Percentiles rank a stretch among this genome's conserved stretches.
Evolutionary conservation across 2,888 invertebrate species (phyloP).

Genomic region (Synanthedon myopaeformis): DNA sequence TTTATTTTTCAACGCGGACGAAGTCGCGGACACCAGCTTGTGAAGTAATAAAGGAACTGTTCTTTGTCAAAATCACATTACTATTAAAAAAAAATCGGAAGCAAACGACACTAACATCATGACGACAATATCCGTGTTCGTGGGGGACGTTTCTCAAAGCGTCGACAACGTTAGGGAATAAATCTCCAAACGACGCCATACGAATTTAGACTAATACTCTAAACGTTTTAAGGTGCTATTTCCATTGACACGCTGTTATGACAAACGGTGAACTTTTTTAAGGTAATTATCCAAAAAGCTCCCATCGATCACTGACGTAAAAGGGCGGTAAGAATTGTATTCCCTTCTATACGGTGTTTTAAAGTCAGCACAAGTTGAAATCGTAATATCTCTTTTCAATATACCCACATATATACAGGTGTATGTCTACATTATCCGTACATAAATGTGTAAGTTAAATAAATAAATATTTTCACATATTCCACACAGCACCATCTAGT

Average conservation of each 20-base stretch:
- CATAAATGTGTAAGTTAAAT: no score
- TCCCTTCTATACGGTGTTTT: not conserved
- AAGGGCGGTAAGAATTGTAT: not conserved
- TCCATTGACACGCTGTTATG: slow-evolving; percentile 5
- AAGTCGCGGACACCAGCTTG: no score
- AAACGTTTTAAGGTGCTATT: slow-evolving; percentile 8
- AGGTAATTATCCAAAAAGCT: slow-evolving; percentile 5
- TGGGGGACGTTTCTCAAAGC: slow-evolving; percentile 4
- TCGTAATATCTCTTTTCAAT: no score
- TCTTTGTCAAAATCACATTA: not conserved
- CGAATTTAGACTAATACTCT: not conserved
- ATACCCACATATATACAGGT: no score
- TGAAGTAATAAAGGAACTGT: no score
- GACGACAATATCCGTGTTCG: slow-evolving; percentile 17
- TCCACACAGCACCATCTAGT: no score
- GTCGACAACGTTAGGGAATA: not conserved
- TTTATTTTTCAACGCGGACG: no score
- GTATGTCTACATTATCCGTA: no score
- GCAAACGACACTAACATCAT: not conserved
- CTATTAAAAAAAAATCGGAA: not conserved
- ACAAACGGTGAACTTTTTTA: slow-evolving; percentile 3
- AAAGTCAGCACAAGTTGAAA: no score
- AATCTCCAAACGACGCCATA: not conserved
- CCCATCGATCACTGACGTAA: slow-evolving; percentile 4
- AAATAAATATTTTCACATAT: no score